phyloP scores from a whole-genome alignment of 1,140 invertebrate species.

The Anoplophora glabripennis region DNA sequence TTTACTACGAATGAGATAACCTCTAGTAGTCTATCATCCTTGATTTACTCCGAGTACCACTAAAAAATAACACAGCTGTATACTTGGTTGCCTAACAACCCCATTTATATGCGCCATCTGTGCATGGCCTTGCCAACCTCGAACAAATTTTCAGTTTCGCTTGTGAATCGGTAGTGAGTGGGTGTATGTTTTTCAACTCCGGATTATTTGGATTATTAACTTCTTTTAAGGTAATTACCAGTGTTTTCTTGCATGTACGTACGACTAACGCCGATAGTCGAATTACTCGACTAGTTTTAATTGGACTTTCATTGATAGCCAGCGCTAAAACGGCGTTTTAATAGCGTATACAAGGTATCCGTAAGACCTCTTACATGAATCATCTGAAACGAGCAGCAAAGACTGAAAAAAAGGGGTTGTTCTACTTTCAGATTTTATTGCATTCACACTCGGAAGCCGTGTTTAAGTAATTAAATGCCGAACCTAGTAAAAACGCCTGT shows the following conservation, averaged over 20 bases:
- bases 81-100: not conserved
- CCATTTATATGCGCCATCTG: conserved; percentile 1
- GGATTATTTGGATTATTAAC: conserved; percentile 23
- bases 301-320: not conserved
- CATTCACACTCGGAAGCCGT: not conserved
- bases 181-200: conserved; percentile 23
- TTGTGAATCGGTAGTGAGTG: conserved; percentile 22
- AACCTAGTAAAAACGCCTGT: not conserved
- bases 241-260: not conserved
- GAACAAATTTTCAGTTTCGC: conserved; percentile 12
- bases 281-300: too few relatives aligned
- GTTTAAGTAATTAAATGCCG: not conserved
- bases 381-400: not conserved
- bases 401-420: conserved; percentile 11
- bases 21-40: too few relatives aligned
- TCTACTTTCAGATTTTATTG: not conserved
- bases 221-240: conserved; percentile 20
- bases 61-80: not conserved
- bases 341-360: not conserved
- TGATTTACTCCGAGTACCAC: not conserved
- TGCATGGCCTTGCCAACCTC: not conserved
- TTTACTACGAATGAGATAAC: too few relatives aligned
- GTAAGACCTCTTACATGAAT: not conserved
- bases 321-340: not conserved
- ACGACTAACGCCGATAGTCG: too few relatives aligned